These are phyloP conservation scores for Raphicerus campestris DNA, from an alignment of 2,113 vertebrate species.

Conservation along the genomic window DNA sequence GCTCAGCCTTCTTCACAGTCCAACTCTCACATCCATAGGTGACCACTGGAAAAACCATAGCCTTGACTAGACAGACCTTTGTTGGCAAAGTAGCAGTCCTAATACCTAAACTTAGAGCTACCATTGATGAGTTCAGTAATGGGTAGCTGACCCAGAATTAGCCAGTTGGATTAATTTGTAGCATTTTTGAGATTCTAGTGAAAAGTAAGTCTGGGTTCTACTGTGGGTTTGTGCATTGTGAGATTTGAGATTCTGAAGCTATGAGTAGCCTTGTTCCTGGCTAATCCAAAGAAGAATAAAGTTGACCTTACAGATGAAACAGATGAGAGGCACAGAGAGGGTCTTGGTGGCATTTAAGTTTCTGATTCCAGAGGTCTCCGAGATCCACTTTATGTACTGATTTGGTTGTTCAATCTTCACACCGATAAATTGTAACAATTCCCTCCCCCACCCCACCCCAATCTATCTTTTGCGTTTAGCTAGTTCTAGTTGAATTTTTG, in stretches of 20 bases:
- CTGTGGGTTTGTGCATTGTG: not conserved
- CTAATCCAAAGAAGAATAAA: not conserved
- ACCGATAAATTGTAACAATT: not conserved
- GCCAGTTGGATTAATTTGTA: not conserved
- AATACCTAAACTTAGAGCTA: not conserved
- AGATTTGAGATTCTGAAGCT: not conserved
- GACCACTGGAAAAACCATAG: too few relatives aligned
- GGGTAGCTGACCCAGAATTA: not conserved
- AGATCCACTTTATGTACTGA: not conserved
- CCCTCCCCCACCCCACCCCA: not conserved
- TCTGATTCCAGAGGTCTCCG: not conserved
- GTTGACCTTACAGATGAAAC: not conserved
- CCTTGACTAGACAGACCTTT: too few relatives aligned
- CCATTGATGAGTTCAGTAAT: not conserved
- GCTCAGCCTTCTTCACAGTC: too few relatives aligned
- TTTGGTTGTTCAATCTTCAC: not conserved
- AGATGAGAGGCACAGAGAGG: not conserved
- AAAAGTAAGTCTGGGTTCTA: not conserved
- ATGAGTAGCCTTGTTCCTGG: not conserved
- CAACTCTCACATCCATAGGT: too few relatives aligned
- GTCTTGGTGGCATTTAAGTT: not conserved
- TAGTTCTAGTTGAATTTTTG: not conserved
- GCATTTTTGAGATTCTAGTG: conserved; percentile 8
- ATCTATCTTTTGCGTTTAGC: not conserved
- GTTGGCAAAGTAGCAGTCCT: not conserved